Evolutionary conservation across 2,888 invertebrate species (phyloP).

Genomic region (Lordiphosa andalusiaca): DNA sequence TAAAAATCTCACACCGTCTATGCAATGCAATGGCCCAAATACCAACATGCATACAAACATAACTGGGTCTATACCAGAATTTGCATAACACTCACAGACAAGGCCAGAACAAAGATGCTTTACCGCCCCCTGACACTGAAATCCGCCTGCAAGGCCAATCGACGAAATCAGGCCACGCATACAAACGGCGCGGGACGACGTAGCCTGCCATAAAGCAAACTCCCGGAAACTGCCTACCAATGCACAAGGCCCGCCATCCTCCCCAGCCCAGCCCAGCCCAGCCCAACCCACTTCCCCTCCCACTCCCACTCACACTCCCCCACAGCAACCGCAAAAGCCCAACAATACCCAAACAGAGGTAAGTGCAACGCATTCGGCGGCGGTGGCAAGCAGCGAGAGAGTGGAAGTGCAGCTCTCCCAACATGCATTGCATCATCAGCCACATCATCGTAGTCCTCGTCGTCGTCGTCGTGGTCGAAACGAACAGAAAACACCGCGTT

Average conservation of each 20-base stretch:
- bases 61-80: slow-evolving; percentile 2
- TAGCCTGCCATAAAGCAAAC: slow-evolving; percentile 22
- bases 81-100: slow-evolving; percentile 14
- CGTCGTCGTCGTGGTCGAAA: slow-evolving; percentile 26
- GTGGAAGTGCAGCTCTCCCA: slow-evolving; percentile 27
- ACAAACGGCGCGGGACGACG: slow-evolving; percentile 32
- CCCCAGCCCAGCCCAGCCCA: neutral
- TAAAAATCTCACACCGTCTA: neutral
- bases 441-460: slow-evolving; percentile 29
- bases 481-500: slow-evolving; percentile 26
- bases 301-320: neutral
- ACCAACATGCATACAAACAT: slow-evolving; percentile 18
- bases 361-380: slow-evolving; percentile 51
- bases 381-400: slow-evolving; percentile 53
- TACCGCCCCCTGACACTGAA: slow-evolving; percentile 59
- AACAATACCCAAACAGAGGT: slow-evolving; percentile 41
- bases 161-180: slow-evolving; percentile 71
- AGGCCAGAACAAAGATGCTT: slow-evolving; percentile 36
- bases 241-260: slow-evolving; percentile 20
- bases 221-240: slow-evolving; percentile 29
- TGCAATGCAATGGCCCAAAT: neutral
- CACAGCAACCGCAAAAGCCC: neutral
- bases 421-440: slow-evolving; percentile 55
- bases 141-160: slow-evolving; percentile 66
- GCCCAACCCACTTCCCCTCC: too few species aligned